Base-by-base conservation (phyloP, 2,888 invertebrate genomes). In the Temnothorax rugatulus region DNA sequence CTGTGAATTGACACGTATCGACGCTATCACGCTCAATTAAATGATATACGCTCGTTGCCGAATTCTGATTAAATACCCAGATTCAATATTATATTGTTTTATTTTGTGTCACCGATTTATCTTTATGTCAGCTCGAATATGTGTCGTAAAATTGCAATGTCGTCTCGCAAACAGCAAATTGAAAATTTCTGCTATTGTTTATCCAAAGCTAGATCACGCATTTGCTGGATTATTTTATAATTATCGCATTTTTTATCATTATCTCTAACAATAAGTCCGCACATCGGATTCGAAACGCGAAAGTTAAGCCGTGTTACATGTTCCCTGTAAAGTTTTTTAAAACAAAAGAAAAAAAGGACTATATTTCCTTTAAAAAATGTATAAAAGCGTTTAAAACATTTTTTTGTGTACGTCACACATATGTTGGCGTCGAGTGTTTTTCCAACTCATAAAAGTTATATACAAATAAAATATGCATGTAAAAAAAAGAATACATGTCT, bases 1-100 rank as follows among this genome's bases (percentile, higher is more conserved):
- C 38, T 71, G 71, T 52, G 66, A 83, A 83, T 83, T 83, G 76
- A 83, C 79, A 81, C 47, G 73, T 81, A 81, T 73, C 73, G 73
- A 59, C 47, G 73, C 47, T 81, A 79, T 71, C 73, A 73, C 9
- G 47, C 79, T 59, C 73, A 81, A 81, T 81, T 81, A 81, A 81
- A 73, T 81, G 73, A 81, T 81, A 81, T 47, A 59, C 21, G 59
- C n/a, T 21, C 29, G 47, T 73, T n/a, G 59, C 41, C 41, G 38
- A 81, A 81, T 73, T 4, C 34, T 59, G 57, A 81, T 81, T 81
- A 81, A 73, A n/a, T 59, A 47, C 25, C 59, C 59, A 81, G 13
- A 59, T 47, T 73, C 47, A 25, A 71, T 79, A 59, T 71, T 79
- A 29, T 7, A 69, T 38, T 38, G 3, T 81, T 61, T 81, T 81